phyloP scores from a whole-genome alignment of 2,888 invertebrate genomes.

The Pandemis cinnamomeana region DNA sequence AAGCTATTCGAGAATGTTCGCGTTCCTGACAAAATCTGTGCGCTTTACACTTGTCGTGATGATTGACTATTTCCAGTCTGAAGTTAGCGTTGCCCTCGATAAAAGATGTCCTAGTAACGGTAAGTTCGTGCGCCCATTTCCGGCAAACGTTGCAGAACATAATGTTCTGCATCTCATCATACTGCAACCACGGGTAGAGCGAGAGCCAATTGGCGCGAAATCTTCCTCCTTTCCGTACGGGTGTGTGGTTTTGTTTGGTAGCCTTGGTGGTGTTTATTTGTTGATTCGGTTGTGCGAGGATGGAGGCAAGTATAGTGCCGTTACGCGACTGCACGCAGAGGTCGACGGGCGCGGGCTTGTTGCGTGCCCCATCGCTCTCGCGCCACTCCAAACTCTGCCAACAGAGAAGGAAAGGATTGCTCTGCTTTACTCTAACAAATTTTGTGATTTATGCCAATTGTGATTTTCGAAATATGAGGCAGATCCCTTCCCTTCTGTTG shows the following conservation, averaged over 20 bases:
- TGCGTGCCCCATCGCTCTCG: conserved; percentile 47
- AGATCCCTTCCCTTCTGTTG: conserved; percentile 82
- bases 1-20: conserved; percentile 58
- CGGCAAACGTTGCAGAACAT: conserved; percentile 91
- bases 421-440: conserved; percentile 62
- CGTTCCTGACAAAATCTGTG: conserved; percentile 87
- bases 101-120: conserved; percentile 90
- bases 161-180: conserved; percentile 86
- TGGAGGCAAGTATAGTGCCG: conserved; percentile 55
- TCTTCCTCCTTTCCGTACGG: conserved; percentile 85
- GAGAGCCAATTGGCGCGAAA: conserved; percentile 88
- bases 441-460: conserved; percentile 43
- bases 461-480: conserved; percentile 51
- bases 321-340: conserved; percentile 53
- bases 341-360: conserved; percentile 54
- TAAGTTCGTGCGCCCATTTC: conserved; percentile 88
- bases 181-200: conserved; percentile 89
- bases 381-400: conserved; percentile 80
- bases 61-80: conserved; percentile 90
- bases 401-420: conserved; percentile 88
- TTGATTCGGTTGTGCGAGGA: conserved; percentile 63
- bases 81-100: conserved; percentile 91
- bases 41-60: conserved; percentile 91
- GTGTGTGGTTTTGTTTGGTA: conserved; percentile 48
- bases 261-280: conserved; percentile 55